Evolutionary conservation across 2,797 vertebrate genomes (phyloP).

Genomic region (Macropus fuliginosus): DNA sequence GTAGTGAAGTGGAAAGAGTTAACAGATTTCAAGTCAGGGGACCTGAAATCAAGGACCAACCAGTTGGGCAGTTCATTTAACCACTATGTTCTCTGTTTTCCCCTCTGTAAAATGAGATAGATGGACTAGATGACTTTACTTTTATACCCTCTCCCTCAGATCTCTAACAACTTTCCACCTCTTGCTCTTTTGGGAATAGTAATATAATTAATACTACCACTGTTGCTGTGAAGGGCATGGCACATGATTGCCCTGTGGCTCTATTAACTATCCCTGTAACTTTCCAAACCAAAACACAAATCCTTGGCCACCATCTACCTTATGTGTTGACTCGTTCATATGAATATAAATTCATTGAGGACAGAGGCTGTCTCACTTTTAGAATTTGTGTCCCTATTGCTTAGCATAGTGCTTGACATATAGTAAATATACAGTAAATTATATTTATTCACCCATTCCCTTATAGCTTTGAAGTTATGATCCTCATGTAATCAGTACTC

Average conservation of each 20-base stretch:
- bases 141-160: neutral
- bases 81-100: neutral
- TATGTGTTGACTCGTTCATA: neutral
- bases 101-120: neutral
- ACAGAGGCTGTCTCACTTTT: neutral
- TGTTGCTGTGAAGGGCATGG: neutral
- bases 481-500: neutral
- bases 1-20: neutral
- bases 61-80: neutral
- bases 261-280: neutral
- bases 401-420: neutral
- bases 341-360: neutral
- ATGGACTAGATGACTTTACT: neutral
- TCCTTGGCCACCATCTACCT: neutral
- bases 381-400: neutral
- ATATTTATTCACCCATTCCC: neutral
- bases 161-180: neutral
- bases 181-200: neutral
- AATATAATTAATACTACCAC: neutral
- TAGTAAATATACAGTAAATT: neutral
- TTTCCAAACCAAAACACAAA: neutral
- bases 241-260: neutral
- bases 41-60: neutral
- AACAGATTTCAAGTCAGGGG: neutral
- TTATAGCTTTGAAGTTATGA: neutral